Evolutionary conservation across 1,140 invertebrate genomes (phyloP), one percentile per base, ranked within the genome.

Genomic region (Drosophila micromelanica): DNA sequence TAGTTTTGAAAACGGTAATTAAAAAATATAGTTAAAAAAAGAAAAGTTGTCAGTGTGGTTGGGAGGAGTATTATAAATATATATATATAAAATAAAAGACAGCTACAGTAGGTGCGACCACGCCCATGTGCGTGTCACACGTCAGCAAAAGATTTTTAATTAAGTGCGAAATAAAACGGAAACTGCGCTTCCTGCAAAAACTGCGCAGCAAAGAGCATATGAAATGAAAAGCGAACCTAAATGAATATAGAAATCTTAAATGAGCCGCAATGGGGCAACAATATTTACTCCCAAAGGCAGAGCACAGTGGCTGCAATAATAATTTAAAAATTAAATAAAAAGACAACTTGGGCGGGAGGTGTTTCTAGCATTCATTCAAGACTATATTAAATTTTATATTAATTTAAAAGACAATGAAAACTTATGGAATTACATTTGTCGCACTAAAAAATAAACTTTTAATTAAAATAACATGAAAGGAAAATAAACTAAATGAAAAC

Each of bases 91-190:
- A n/a, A n/a, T n/a, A n/a, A n/a, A n/a, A n/a, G n/a, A 17, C 8
- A 52, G 12, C n/a, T 23, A 8, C 49, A 52, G 51, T 32, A 37
- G 51, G 51, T 37, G 30, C 3, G 30, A 37, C 43, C 30, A 61
- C 43, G 20, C 32, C 43, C 20, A 37, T 61, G 45, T 80, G 81
- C 81, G 80, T 85, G 80, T 70, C 55, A 70, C 81, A 85, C 81
- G 81, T 71, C 77, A 85, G 76, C 77, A 37, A 35, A 70, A 73
- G 62, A 67, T 86, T 77, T 70, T 77, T 80, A 86, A 80, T 85
- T 80, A 85, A 84, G 80, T 80, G 80, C 56, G 69, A 85, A 85
- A 67, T 72, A 78, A 76, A 78, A 75, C 60, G 60, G 67, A 46
- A 64, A 76, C 1, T 17, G 17, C 17, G 17, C 17, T 17, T 17